Evolutionary conservation across 2,113 vertebrate genomes (phyloP).

Genomic region (Zapus hudsonius): DNA sequence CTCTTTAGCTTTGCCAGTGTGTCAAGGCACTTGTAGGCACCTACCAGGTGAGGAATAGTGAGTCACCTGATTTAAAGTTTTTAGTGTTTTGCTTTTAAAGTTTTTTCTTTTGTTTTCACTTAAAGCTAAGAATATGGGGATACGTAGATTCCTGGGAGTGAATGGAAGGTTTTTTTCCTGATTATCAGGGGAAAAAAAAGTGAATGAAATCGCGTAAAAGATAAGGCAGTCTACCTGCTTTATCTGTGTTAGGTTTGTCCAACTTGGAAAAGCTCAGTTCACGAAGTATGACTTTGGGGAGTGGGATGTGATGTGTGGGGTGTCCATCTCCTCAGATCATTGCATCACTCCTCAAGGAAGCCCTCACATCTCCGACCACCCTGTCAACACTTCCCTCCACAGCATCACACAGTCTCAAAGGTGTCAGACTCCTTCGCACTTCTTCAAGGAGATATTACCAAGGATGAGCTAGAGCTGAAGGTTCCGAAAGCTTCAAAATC

Average conservation of each 20-base stretch:
- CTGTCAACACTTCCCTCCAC: background rate
- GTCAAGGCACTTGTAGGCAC: background rate
- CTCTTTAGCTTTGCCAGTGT: background rate
- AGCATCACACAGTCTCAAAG: background rate
- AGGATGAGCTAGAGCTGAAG: background rate
- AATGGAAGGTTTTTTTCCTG: too few relatives aligned
- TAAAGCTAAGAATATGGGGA: too few relatives aligned
- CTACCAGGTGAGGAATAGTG: background rate
- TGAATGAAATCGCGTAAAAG: background rate
- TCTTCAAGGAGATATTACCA: conserved; percentile 17
- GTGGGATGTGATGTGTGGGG: background rate
- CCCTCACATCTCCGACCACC: background rate
- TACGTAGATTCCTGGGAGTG: background rate
- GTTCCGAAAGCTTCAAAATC: background rate
- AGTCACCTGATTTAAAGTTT: background rate
- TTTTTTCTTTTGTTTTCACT: too few relatives aligned
- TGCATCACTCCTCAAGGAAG: background rate
- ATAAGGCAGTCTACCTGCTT: background rate
- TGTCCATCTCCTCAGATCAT: background rate
- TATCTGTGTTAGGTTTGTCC: background rate
- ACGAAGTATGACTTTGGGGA: background rate
- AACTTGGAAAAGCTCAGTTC: background rate
- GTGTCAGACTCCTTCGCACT: background rate
- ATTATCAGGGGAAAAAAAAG: background rate
- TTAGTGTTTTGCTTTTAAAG: background rate